Percentiles rank a stretch among this genome's conserved stretches.
Evolutionary conservation across 1,140 invertebrate species (phyloP).

Genomic region (Grapholita molesta): DNA sequence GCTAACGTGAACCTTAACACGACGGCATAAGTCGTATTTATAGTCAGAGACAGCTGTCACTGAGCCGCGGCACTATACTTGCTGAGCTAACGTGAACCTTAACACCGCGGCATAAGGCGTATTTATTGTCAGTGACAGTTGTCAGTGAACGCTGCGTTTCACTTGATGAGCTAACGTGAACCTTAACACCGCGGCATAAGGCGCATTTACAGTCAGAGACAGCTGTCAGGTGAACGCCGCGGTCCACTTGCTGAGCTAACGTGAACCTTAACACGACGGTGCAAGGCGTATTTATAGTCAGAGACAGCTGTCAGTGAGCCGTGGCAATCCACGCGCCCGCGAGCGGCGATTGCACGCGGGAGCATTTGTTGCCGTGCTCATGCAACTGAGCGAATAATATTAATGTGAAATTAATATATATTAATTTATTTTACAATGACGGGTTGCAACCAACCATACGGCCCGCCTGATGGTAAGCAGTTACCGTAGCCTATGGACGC

Average conservation of each 20-base stretch:
- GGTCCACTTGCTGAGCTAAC: neutral
- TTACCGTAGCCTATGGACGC: too few species aligned
- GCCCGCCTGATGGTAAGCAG: too few species aligned
- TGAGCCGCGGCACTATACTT: constrained; percentile 48
- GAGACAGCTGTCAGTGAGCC: constrained; percentile 20
- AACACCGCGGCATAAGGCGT: neutral
- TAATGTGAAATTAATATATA: too few species aligned
- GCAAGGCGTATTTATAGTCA: neutral
- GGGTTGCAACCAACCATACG: too few species aligned
- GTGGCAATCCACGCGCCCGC: constrained; percentile 51
- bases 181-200: too few species aligned
- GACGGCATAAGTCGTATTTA: neutral
- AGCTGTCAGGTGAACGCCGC: too few species aligned
- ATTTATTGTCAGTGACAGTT: neutral
- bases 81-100: neutral
- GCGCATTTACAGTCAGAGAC: too few species aligned
- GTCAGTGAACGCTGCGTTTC: constrained; percentile 26
- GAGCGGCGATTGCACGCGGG: constrained; percentile 47
- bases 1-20: neutral
- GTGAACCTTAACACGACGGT: neutral
- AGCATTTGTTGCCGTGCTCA: constrained; percentile 47
- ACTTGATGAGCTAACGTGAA: too few species aligned
- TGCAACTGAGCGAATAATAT: neutral
- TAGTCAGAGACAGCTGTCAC: constrained; percentile 14
- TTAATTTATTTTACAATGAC: too few species aligned